Conservation (phyloP, 2,113 vertebrate species). For the Chunga burmeisteri region DNA sequence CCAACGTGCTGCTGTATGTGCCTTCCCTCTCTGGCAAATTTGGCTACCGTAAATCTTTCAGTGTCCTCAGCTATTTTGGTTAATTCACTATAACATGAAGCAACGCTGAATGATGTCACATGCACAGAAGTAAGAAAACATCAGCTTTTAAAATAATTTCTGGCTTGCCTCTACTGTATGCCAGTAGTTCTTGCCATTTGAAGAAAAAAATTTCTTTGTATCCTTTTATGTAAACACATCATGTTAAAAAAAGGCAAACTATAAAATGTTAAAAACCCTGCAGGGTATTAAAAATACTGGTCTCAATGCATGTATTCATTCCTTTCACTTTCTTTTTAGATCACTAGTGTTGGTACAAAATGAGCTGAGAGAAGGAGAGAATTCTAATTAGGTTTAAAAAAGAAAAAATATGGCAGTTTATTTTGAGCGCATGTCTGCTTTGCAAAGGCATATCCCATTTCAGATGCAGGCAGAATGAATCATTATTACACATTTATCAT, state of each 20-base stretch:
- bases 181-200: background rate
- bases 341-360: constrained; percentile 53
- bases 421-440: constrained; percentile 52
- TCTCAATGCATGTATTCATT: constrained; percentile 15
- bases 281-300: constrained; percentile 35
- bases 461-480: constrained; percentile 38
- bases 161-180: background rate
- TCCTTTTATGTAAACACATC: constrained; percentile 42
- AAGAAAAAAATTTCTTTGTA: background rate
- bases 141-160: constrained; percentile 9
- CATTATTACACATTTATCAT: constrained; percentile 69
- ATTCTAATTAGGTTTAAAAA: constrained; percentile 69
- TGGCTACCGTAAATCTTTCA: background rate
- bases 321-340: constrained; percentile 59
- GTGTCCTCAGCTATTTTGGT: background rate
- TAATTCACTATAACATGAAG: background rate
- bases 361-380: constrained; percentile 52
- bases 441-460: constrained; percentile 48
- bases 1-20: background rate
- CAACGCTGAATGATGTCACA: background rate
- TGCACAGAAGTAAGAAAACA: background rate
- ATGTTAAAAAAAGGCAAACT: constrained; percentile 40
- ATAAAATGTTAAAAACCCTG: constrained; percentile 21
- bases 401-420: constrained; percentile 52
- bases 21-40: background rate